Percentiles rank a stretch among this genome's conserved stretches.
phyloP scores from a whole-genome alignment of 2,113 vertebrate species.

The Coptodon rendalli region DNA sequence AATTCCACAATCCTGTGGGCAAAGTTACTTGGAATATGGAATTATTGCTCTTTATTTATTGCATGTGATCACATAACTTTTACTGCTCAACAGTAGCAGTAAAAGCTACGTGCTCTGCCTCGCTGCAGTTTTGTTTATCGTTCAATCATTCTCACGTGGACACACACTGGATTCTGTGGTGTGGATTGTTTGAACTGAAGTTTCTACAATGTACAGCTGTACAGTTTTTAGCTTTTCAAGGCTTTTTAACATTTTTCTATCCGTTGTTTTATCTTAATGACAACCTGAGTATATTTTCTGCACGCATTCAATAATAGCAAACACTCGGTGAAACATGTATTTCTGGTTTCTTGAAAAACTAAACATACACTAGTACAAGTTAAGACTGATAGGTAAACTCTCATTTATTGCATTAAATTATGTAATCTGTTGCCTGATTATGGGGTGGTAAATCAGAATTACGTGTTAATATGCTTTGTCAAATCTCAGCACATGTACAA shows the following conservation, averaged over 20 bases:
- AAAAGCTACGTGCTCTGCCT: background rate
- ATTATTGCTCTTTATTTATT: background rate
- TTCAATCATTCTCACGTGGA: background rate
- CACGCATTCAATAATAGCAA: background rate
- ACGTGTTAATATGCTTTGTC: background rate
- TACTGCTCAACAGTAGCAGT: background rate
- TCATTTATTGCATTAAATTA: background rate
- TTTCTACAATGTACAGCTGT: background rate
- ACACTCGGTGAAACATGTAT: background rate
- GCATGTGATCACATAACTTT: background rate
- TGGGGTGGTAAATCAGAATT: background rate
- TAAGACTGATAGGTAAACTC: background rate
- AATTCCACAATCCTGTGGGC: background rate
- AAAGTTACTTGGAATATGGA: background rate
- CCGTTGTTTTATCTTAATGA: accelerated
- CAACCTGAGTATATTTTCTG: background rate
- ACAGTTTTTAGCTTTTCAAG: background rate
- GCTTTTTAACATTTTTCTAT: background rate
- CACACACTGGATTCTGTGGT: background rate
- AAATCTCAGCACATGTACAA: background rate
- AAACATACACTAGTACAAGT: background rate
- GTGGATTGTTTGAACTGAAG: background rate
- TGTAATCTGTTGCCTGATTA: background rate
- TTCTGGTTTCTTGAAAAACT: background rate
- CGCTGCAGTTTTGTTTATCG: background rate